A percentile compares a stretch with the other conserved stretches of the same genome.
Evolutionary conservation across 2,888 invertebrate species (phyloP).

Genomic region (Lithodes maja): DNA sequence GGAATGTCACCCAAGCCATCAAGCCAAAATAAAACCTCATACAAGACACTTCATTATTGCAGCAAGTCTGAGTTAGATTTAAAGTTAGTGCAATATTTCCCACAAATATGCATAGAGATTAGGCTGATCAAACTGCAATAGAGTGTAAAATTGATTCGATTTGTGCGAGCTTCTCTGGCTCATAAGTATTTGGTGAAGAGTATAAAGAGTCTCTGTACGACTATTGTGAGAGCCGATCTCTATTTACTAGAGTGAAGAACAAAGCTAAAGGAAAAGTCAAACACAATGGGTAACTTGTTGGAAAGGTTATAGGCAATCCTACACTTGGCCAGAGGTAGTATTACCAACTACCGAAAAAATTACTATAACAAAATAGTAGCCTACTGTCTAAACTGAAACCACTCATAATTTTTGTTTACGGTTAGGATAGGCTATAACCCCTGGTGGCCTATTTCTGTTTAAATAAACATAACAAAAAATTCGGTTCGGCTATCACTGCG

Average conservation of each 20-base stretch:
- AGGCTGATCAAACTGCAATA: slow-evolving; percentile 2
- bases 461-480: too few species aligned
- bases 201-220: slow-evolving; percentile 1
- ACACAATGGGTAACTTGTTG: background rate
- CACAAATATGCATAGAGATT: background rate
- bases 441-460: too few species aligned
- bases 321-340: background rate
- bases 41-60: background rate
- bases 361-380: background rate
- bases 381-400: too few species aligned
- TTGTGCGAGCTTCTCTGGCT: background rate
- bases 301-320: background rate
- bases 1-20: background rate
- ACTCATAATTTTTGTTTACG: too few species aligned
- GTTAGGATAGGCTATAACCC: too few species aligned
- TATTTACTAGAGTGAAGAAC: background rate
- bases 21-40: background rate
- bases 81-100: background rate
- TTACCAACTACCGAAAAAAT: background rate
- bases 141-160: background rate
- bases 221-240: slow-evolving; percentile 8
- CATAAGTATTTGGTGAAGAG: background rate
- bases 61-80: background rate
- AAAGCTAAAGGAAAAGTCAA: background rate
- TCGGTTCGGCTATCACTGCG: too few species aligned